Evolutionary conservation across 2,888 invertebrate genomes (phyloP).

Genomic region (Allolobophora icterica): DNA sequence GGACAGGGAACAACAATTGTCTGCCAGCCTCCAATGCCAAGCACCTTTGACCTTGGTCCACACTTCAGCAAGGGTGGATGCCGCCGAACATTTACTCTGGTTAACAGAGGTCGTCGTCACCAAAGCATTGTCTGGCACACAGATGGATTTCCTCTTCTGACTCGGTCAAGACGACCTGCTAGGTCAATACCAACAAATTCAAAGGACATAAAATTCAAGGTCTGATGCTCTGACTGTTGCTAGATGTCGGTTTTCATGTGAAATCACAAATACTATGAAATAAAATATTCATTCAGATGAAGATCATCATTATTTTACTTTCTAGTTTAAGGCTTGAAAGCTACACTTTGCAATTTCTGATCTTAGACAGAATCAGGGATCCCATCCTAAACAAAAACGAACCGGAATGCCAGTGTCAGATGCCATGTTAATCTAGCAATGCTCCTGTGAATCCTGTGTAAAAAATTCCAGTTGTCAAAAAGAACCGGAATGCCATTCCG

Average conservation of each 20-base stretch:
- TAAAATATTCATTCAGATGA: background rate
- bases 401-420: no score
- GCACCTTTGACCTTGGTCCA: slow-evolving; percentile 71
- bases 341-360: background rate
- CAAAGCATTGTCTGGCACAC: slow-evolving; percentile 65
- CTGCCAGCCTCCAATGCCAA: slow-evolving; percentile 72
- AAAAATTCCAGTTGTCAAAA: no score
- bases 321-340: no score
- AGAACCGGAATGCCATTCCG: no score
- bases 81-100: slow-evolving; percentile 58
- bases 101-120: slow-evolving; percentile 64
- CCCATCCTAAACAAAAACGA: no score
- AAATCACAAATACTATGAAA: background rate
- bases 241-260: background rate
- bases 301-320: background rate
- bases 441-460: no score
- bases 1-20: slow-evolving; percentile 75
- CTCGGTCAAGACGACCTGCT: slow-evolving; percentile 47
- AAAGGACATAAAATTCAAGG: slow-evolving; percentile 58
- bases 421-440: no score
- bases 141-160: slow-evolving; percentile 59
- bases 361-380: no score
- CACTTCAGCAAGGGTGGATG: slow-evolving; percentile 68
- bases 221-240: slow-evolving; percentile 35
- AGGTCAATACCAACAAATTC: slow-evolving; percentile 53